Evolutionary conservation across 2,888 invertebrate species (phyloP).

Genomic region (Metellina segmentata): DNA sequence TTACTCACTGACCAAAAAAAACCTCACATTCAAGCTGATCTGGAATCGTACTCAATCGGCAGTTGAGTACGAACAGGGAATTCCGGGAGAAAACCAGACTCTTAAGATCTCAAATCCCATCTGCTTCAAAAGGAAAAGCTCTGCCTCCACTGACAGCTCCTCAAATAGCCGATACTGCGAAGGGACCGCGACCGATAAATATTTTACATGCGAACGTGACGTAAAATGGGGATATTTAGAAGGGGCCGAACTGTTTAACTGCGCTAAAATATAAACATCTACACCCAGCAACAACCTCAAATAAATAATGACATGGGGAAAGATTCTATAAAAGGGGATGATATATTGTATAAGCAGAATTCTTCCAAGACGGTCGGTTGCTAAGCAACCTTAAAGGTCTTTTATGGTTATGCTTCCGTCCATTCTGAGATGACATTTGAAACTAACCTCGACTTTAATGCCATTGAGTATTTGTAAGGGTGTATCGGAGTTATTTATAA

Average conservation of each 20-base stretch:
- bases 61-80: too few species aligned
- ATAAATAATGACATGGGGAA: background rate
- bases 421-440: background rate
- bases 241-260: background rate
- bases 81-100: too few species aligned
- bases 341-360: background rate
- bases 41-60: too few species aligned
- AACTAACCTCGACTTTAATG: background rate
- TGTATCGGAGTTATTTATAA: constrained; percentile 1
- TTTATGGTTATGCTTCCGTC: background rate
- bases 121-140: too few species aligned
- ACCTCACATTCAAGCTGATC: too few species aligned
- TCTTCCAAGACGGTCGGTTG: background rate
- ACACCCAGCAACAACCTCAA: background rate
- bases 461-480: background rate
- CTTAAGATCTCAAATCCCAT: too few species aligned
- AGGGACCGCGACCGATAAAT: background rate
- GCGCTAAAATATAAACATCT: background rate
- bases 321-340: background rate
- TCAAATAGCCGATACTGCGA: background rate
- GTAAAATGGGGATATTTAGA: background rate
- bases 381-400: background rate
- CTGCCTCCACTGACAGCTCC: too few species aligned
- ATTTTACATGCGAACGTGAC: background rate
- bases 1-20: too few species aligned